Evolutionary conservation across 2,888 invertebrate species (phyloP), one percentile per base, ranked within the genome.

Genomic region (Petrolisthes cinctipes): DNA sequence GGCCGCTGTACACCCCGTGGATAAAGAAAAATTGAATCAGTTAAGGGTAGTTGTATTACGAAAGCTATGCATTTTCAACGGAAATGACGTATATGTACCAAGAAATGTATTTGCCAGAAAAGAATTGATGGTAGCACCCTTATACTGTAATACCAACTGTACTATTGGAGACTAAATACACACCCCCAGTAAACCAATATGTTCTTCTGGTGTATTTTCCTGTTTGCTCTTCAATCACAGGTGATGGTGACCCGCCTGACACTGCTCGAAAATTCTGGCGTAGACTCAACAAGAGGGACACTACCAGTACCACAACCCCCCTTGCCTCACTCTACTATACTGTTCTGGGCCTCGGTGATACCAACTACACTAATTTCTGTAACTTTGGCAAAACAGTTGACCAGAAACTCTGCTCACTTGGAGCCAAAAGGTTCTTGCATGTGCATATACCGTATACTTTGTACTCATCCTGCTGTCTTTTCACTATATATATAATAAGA

Each of bases 181-280:
- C 37, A 37, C 0, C 37, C 2, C 37, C 37, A 37, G 37, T 37
- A 37, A 37, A 2, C 37, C 37, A 37, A 37, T 17, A 83, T 4
- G 17, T 14, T 80, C 85, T 80, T n/a, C 37, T 56, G 23, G 23
- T 53, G 9, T 78, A 14, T 53, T 14, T 82, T 54, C 37, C n/a
- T 86, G 6, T 37, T 37, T 37, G 37, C 2, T 37, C 37, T 37
- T 37, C 37, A 37, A 9, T 83, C n/a, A 53, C 88, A 90, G 94
- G 94, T 5, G 94, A 94, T 91, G 94, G 94, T 54, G 94, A 94
- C 80, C 93, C 94, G 6, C 94, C 94, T 2, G 94, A 94, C 68
- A 94, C 93, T 82, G 94, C 94, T 4, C 91, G 92, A 14, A 94
- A 94, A 91, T 94, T 94, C 92, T 92, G 93, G 91, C 71, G 71